Evolutionary conservation across 23 tunicate species (phyloP).

Genomic region (Ascidia mentula): DNA sequence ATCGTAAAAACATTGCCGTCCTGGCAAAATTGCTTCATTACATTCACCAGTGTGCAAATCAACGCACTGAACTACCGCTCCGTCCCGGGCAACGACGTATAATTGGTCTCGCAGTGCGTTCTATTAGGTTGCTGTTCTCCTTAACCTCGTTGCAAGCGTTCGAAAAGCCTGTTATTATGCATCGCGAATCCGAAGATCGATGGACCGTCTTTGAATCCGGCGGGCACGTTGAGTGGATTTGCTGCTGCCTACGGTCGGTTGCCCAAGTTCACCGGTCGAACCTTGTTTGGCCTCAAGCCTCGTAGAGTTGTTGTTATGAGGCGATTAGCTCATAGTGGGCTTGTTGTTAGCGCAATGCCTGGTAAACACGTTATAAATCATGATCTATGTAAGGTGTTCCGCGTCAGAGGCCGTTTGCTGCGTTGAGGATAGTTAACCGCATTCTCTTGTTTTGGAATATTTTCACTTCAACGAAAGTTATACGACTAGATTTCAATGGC

Average conservation of each 20-base stretch:
- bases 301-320: background rate
- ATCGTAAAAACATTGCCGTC: too few species aligned
- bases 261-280: background rate
- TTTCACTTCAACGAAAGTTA: too few species aligned
- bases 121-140: background rate
- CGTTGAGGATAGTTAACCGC: too few species aligned
- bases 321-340: too few species aligned
- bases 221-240: conserved; percentile 9
- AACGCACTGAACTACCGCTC: background rate
- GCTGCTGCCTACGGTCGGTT: background rate
- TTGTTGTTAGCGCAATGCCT: too few species aligned
- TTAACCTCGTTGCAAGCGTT: background rate
- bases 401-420: too few species aligned
- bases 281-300: background rate
- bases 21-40: background rate
- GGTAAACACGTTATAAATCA: too few species aligned
- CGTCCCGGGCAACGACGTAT: conserved; percentile 3
- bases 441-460: too few species aligned
- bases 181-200: background rate
- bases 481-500: too few species aligned
- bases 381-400: too few species aligned
- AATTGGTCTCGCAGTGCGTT: background rate
- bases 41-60: background rate
- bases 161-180: background rate
- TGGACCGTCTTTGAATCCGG: background rate